phyloP scores from a whole-genome alignment of 2,888 invertebrate species.

The Latheticus oryzae region DNA sequence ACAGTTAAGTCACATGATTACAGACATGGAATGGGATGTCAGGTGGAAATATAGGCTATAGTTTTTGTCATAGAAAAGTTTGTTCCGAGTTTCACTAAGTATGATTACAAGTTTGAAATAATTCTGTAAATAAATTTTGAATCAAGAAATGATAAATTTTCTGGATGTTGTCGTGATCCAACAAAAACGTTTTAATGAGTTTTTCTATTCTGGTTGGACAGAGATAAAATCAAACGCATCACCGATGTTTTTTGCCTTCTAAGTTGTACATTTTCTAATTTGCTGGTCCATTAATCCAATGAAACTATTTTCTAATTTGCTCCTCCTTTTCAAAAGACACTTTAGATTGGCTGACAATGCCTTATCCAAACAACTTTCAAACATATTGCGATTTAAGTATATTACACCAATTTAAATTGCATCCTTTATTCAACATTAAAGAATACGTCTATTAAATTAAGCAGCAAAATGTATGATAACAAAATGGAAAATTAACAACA shows the following conservation, averaged over 20 bases:
- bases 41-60: constrained; percentile 8
- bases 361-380: constrained; percentile 5
- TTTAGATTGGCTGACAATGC: constrained; percentile 22
- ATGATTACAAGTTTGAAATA: no score
- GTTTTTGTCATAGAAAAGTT: constrained; percentile 6
- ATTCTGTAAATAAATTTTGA: no score
- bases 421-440: constrained; percentile 33
- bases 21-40: no score
- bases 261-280: no score
- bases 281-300: no score
- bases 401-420: constrained; percentile 28
- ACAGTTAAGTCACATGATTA: constrained; percentile 8
- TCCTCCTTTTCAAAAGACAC: neutral
- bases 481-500: constrained; percentile 14
- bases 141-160: no score
- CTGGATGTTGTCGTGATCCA: no score
- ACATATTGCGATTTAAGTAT: constrained; percentile 24
- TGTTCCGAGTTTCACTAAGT: constrained; percentile 20
- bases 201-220: no score
- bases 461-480: constrained; percentile 20
- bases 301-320: constrained; percentile 1
- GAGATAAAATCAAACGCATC: no score
- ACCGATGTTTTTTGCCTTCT: no score
- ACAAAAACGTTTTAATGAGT: no score
- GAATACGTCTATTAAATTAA: constrained; percentile 19